Percentiles rank a stretch among this genome's conserved stretches.
Evolutionary conservation across 2,113 vertebrate species (phyloP).

Genomic region (Lophius piscatorius): DNA sequence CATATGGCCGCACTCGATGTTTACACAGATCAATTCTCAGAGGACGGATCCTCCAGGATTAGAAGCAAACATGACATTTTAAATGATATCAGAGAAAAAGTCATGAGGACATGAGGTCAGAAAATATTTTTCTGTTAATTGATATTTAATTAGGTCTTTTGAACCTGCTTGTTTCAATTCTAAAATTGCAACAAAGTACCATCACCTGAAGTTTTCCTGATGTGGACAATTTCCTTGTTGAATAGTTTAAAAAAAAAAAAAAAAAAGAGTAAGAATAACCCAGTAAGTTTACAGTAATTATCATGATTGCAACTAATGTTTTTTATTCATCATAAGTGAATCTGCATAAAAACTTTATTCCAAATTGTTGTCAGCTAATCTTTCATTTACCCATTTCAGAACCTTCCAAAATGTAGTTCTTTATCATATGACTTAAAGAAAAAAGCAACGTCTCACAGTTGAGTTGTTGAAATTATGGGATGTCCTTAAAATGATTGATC

Average conservation of each 20-base stretch:
- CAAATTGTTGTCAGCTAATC: not conserved
- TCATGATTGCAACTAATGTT: too few relatives aligned
- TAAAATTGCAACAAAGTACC: too few relatives aligned
- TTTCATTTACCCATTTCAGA: not conserved
- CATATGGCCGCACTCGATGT: constrained; percentile 29
- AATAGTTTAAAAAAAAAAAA: too few relatives aligned
- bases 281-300: too few relatives aligned
- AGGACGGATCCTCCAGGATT: constrained; percentile 12
- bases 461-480: not conserved
- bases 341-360: not conserved
- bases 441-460: constrained; percentile 1
- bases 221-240: too few relatives aligned
- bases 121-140: too few relatives aligned
- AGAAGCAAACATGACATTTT: constrained; percentile 40
- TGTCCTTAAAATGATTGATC: not conserved
- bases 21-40: constrained; percentile 26
- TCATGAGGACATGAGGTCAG: constrained; percentile 15
- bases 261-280: too few relatives aligned
- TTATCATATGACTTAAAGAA: not conserved
- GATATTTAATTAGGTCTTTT: too few relatives aligned
- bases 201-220: too few relatives aligned
- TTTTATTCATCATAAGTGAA: too few relatives aligned
- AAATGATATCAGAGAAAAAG: constrained; percentile 26
- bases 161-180: too few relatives aligned
- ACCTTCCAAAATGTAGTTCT: not conserved